Conservation (phyloP, 2,113 vertebrate genomes). For the Salvator merianae region DNA sequence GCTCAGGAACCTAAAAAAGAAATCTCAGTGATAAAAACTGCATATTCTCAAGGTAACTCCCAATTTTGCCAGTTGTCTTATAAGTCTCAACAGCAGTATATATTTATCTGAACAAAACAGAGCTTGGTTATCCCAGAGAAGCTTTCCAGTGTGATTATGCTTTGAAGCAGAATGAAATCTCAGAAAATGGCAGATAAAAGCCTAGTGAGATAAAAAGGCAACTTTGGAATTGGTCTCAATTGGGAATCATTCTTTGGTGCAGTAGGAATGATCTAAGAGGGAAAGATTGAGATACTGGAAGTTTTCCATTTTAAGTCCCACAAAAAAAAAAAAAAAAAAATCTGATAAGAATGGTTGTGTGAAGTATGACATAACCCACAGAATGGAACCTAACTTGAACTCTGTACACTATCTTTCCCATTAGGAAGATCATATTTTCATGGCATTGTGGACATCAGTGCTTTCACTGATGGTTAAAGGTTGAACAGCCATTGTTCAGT, state of each 20-base stretch:
- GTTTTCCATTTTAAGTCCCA: background rate
- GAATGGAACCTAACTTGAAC: background rate
- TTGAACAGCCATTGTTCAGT: too few species aligned
- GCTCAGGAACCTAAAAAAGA: conserved; percentile 21
- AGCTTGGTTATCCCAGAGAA: background rate
- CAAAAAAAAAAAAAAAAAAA: background rate
- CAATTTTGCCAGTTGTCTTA: conserved; percentile 12
- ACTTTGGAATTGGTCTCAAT: background rate
- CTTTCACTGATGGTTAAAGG: too few species aligned
- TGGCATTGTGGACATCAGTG: too few species aligned
- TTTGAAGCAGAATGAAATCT: conserved; percentile 11
- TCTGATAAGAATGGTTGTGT: background rate
- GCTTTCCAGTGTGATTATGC: background rate
- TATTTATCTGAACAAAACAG: background rate
- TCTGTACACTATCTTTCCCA: background rate
- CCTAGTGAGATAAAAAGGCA: background rate
- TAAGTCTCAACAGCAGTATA: background rate
- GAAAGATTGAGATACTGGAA: too few species aligned
- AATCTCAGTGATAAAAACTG: conserved; percentile 23
- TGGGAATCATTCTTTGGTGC: too few species aligned
- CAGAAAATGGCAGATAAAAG: background rate
- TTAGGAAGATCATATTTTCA: too few species aligned
- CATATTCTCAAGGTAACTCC: conserved; percentile 27
- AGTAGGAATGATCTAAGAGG: background rate
- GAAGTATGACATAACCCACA: background rate